A percentile compares a stretch with the other conserved stretches of the same genome.
Conservation (phyloP, 1,140 invertebrate genomes). For the Diprion similis region DNA sequence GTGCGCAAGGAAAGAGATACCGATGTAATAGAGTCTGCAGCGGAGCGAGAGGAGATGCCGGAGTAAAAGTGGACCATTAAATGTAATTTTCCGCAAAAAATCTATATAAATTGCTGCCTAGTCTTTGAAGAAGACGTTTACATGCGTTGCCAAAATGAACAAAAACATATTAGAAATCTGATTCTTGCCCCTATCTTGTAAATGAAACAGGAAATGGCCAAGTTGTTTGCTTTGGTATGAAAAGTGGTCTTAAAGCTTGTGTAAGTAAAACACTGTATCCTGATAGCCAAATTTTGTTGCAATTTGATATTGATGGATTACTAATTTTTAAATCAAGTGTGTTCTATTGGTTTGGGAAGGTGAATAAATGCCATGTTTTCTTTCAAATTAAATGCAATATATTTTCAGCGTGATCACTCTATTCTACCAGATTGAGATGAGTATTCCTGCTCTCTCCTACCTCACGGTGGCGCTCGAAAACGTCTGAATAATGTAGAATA, state of each 20-base stretch:
- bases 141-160: slow-evolving; percentile 22
- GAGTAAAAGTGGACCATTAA: slow-evolving; percentile 21
- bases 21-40: not conserved
- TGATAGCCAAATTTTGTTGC: not conserved
- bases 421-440: too few relatives aligned
- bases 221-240: slow-evolving; percentile 25
- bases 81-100: slow-evolving; percentile 12
- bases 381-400: too few relatives aligned
- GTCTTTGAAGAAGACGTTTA: slow-evolving; percentile 17
- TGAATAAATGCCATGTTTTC: too few relatives aligned
- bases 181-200: slow-evolving; percentile 10
- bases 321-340: too few relatives aligned
- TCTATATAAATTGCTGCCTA: slow-evolving; percentile 20
- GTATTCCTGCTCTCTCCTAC: too few relatives aligned
- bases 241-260: slow-evolving; percentile 12
- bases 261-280: slow-evolving; percentile 12
- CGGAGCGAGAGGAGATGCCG: not conserved
- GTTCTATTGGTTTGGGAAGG: too few relatives aligned
- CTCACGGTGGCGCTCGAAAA: too few relatives aligned
- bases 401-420: too few relatives aligned
- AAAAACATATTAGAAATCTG: slow-evolving; percentile 24
- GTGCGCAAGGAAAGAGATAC: not conserved
- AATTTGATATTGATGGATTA: slow-evolving; percentile 20
- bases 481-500: too few relatives aligned
- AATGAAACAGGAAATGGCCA: slow-evolving; percentile 15